Evolutionary conservation across 2,797 vertebrate species (phyloP), one percentile per base, ranked within the genome.

Genomic region (Melanotaenia boesemani): DNA sequence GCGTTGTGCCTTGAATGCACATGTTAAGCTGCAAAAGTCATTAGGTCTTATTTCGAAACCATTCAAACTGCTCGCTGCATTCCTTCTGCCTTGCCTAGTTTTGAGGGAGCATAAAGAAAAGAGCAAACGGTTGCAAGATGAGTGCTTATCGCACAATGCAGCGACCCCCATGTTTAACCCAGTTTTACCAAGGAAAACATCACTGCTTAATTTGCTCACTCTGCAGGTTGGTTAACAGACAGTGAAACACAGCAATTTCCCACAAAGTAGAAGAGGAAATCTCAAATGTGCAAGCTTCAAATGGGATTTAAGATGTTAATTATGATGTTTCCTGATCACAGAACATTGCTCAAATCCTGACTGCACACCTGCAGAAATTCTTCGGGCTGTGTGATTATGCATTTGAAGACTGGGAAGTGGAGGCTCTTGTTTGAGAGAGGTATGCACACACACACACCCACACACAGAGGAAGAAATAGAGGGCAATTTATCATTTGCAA

Each of bases 81-180:
- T 80, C 79, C 80, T 63, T 20, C 34, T 62, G 80, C 85, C 83
- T 79, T 71, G 83, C 82, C 78, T 93, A 83, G 88, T 91, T 92
- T 89, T 70, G 63, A 44, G 36, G 56, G 78, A 75, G 77, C 83
- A 87, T 86, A 90, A 88, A 86, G 87, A 86, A 91, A 93, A 92
- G 80, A 92, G 91, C 88, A 79, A 91, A 89, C 89, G 90, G 81
- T 82, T 89, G 91, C 92, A 92, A 88, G 82, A 91, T 87, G 80
- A 78, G 78, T 5, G 74, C 86, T 90, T 89, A 90, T 90, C 88
- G 60, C 80, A 85, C 86, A 84, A 82, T 68, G 75, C 88, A 88
- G 80, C 84, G 79, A 91, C 87, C 85, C 86, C 86, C 84, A 79
- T 82, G 74, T 90, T 92, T 94, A 93, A 92, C 92, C 89, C 85